A percentile compares a stretch with the other conserved stretches of the same genome.
phyloP scores from a whole-genome alignment of 2,113 vertebrate species.

The Phyllopteryx taeniolatus region DNA sequence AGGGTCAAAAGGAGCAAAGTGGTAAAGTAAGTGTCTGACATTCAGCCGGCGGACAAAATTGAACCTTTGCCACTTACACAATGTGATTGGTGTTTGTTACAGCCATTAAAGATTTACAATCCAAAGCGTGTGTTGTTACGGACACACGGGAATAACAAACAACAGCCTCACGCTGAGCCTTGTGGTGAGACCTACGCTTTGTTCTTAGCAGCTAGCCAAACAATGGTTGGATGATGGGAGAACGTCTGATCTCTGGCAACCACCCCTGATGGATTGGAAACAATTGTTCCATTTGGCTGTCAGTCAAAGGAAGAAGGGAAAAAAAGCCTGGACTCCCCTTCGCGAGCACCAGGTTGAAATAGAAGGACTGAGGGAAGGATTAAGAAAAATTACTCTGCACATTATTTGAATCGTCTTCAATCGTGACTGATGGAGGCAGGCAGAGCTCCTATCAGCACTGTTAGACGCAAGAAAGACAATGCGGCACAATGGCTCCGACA shows the following conservation, averaged over 20 bases:
- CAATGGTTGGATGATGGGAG: conserved; percentile 48
- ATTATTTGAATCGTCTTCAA: conserved; percentile 50
- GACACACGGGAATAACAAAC: conserved; percentile 23
- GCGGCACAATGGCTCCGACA: conserved; percentile 9
- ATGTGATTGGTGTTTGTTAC: conserved; percentile 52
- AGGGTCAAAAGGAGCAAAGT: conserved; percentile 13
- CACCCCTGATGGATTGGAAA: conserved; percentile 57
- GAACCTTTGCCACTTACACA: conserved; percentile 27
- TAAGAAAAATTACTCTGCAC: conserved; percentile 37
- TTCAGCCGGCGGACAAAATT: conserved; percentile 36
- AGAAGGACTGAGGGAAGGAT: conserved; percentile 46
- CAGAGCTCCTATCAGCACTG: conserved; percentile 28
- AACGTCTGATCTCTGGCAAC: conserved; percentile 56
- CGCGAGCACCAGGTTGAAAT: conserved; percentile 26
- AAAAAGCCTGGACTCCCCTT: conserved; percentile 24
- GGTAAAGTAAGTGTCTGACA: conserved; percentile 35
- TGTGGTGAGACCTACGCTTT: background rate
- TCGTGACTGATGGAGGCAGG: conserved; percentile 41
- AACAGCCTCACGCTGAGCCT: conserved; percentile 11
- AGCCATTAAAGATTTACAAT: conserved; percentile 55
- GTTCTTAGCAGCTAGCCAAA: conserved; percentile 22
- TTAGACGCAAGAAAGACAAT: conserved; percentile 14
- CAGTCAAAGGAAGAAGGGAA: conserved; percentile 40
- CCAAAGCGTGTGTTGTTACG: conserved; percentile 33
- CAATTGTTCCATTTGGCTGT: conserved; percentile 65